phyloP scores from a whole-genome alignment of 1,140 invertebrate genomes.

The Antheraea pernyi region DNA sequence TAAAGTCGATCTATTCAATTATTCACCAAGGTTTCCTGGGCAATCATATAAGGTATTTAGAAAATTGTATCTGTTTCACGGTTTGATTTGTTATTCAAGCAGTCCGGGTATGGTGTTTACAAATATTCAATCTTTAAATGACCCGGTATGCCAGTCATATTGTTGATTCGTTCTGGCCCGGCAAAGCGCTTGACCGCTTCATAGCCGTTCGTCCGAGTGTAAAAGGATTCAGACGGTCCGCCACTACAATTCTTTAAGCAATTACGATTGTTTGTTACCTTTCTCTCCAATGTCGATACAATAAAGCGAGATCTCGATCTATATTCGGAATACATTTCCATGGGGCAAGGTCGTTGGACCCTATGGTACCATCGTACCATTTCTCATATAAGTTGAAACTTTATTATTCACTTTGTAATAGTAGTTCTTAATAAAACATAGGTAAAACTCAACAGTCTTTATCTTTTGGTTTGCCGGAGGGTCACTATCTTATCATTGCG shows the following conservation, averaged over 20 bases:
- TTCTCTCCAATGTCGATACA: neutral
- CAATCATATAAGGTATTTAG: neutral
- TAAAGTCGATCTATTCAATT: neutral
- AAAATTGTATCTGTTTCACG: neutral
- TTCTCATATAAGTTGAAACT: slow-evolving; percentile 8
- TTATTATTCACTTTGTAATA: neutral
- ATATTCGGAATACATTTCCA: slow-evolving; percentile 18
- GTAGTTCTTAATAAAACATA: neutral
- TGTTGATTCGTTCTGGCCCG: slow-evolving; percentile 21
- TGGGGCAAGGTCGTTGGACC: slow-evolving; percentile 44
- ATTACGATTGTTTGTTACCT: slow-evolving; percentile 27
- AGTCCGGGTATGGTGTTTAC: slow-evolving; percentile 3
- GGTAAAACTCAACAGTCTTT: slow-evolving; percentile 19
- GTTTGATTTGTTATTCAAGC: no score
- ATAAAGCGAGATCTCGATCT: neutral
- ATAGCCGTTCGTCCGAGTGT: neutral
- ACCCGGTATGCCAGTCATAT: neutral
- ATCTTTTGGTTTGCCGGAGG: slow-evolving; percentile 31
- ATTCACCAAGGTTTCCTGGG: neutral
- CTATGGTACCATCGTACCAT: slow-evolving; percentile 25
- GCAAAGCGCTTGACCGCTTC: slow-evolving; percentile 45
- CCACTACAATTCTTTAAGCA: neutral
- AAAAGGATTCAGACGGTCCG: slow-evolving; percentile 31
- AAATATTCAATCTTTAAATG: slow-evolving; percentile 2
- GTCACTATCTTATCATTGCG: slow-evolving; percentile 66